These are phyloP conservation scores for Hyles euphorbiae DNA, from an alignment of 1,140 invertebrate genomes.

Conservation along the genomic window DNA sequence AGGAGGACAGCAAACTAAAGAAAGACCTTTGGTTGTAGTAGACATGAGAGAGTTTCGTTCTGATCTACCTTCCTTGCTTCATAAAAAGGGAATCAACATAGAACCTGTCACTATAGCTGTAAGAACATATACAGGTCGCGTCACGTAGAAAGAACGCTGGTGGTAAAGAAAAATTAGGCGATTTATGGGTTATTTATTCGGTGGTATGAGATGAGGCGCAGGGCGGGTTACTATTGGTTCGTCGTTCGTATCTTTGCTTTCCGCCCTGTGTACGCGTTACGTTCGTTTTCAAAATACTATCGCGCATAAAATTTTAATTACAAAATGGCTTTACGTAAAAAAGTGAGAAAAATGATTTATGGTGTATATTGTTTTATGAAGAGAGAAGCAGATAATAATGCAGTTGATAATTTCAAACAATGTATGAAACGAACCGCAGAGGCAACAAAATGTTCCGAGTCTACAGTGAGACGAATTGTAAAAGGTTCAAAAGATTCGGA, in stretches of 20 bases:
- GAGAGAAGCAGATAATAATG: constrained; percentile 15
- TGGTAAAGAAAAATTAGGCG: too few relatives aligned
- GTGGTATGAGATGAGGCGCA: too few relatives aligned
- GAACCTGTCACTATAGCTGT: constrained; percentile 93
- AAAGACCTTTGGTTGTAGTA: constrained; percentile 86
- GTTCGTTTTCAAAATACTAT: constrained; percentile 4
- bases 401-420: constrained; percentile 19
- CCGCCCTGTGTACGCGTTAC: background rate
- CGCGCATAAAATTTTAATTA: constrained; percentile 1
- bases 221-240: too few relatives aligned
- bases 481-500: constrained; percentile 9
- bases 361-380: constrained; percentile 25
- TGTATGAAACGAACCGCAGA: constrained; percentile 15
- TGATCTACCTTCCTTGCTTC: constrained; percentile 95
- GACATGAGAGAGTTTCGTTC: constrained; percentile 99
- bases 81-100: constrained; percentile 94
- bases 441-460: constrained; percentile 21
- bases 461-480: constrained; percentile 21
- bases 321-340: constrained; percentile 1
- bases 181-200: too few relatives aligned
- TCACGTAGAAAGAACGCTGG: too few relatives aligned
- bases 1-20: constrained; percentile 65
- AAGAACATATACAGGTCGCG: constrained; percentile 24
- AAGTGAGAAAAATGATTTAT: constrained; percentile 28
- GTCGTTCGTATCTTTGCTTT: background rate